These are phyloP conservation scores for Epinotia brunnichana DNA, from an alignment of 2,888 invertebrate genomes.

Conservation along the genomic window DNA sequence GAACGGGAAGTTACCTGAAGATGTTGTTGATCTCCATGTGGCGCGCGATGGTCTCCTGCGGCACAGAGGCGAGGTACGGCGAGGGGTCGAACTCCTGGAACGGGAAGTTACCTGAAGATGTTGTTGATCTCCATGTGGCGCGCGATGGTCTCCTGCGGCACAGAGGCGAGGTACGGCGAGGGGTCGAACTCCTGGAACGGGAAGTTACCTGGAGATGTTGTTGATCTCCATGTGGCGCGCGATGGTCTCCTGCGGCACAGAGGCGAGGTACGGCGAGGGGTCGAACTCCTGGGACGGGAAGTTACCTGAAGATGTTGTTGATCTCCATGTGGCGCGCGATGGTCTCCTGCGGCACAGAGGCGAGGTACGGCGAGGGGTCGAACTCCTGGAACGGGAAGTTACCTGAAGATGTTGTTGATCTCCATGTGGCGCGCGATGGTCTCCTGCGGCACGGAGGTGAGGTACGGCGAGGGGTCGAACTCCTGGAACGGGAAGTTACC, in stretches of 20 bases:
- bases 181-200: slow-evolving; percentile 94
- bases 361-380: slow-evolving; percentile 93
- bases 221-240: slow-evolving; percentile 85
- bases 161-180: slow-evolving; percentile 91
- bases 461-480: slow-evolving; percentile 93
- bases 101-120: slow-evolving; percentile 90
- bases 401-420: slow-evolving; percentile 63
- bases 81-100: slow-evolving; percentile 94
- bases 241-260: slow-evolving; percentile 90
- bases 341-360: slow-evolving; percentile 91
- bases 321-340: slow-evolving; percentile 87
- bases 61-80: slow-evolving; percentile 92
- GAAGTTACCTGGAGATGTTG: slow-evolving; percentile 86
- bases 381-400: slow-evolving; percentile 94
- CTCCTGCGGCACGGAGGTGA: slow-evolving; percentile 91
- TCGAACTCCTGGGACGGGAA: slow-evolving; percentile 94
- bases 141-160: slow-evolving; percentile 90
- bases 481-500: slow-evolving; percentile 93
- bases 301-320: slow-evolving; percentile 77
- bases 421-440: slow-evolving; percentile 88
- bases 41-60: slow-evolving; percentile 88
- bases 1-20: slow-evolving; percentile 93
- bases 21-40: slow-evolving; percentile 82
- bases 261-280: slow-evolving; percentile 93
- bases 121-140: slow-evolving; percentile 84